A percentile compares a stretch with the other conserved stretches of the same genome.
Evolutionary conservation across 2,797 vertebrate species (phyloP).

Genomic region (Falco novaeseelandiae): DNA sequence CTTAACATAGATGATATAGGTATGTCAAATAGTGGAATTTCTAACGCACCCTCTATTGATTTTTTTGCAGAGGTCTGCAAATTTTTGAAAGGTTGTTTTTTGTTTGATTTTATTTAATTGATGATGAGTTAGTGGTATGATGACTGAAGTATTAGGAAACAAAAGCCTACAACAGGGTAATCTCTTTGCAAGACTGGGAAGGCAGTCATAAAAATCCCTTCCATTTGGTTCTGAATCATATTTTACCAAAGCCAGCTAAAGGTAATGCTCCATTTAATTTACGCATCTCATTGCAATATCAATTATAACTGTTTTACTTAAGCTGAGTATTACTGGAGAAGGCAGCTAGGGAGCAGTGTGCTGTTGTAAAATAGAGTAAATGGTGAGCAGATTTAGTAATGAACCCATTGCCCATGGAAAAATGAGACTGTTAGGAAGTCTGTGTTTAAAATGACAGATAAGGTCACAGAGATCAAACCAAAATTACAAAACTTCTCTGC

Average conservation of each 20-base stretch:
- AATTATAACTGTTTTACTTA: neutral
- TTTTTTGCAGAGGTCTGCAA: neutral
- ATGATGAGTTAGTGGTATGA: neutral
- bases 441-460: neutral
- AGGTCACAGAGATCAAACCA: neutral
- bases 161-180: neutral
- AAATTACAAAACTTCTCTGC: neutral
- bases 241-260: neutral
- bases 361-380: neutral
- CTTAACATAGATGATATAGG: neutral
- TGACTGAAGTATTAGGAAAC: neutral
- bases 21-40: neutral
- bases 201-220: neutral
- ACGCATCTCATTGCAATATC: neutral
- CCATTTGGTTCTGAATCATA: neutral
- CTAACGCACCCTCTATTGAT: neutral
- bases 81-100: neutral
- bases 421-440: neutral
- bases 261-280: neutral
- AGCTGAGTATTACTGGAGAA: neutral
- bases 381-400: neutral
- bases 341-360: neutral
- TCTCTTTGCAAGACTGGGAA: neutral
- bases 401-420: neutral
- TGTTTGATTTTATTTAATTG: neutral